A percentile compares a stretch with the other conserved stretches of the same genome.
These are phyloP conservation scores for Hydrophis major DNA, from an alignment of 2,797 vertebrate genomes.

Conservation along the genomic window DNA sequence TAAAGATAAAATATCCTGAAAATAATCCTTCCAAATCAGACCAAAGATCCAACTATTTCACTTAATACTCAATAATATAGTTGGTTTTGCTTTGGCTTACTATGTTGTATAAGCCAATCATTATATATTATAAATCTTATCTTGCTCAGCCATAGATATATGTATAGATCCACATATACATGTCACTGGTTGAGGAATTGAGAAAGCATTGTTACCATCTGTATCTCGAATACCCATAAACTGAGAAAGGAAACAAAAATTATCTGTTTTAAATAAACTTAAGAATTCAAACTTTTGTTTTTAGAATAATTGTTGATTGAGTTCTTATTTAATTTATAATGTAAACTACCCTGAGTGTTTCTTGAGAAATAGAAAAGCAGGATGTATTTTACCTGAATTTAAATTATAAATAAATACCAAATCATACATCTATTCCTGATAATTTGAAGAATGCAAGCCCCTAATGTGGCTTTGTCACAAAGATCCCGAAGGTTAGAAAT, in stretches of 20 bases:
- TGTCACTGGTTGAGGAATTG: not conserved
- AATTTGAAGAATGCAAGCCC: not conserved
- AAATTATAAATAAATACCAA: not conserved
- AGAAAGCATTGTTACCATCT: not conserved
- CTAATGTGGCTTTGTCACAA: not conserved
- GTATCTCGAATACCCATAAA: not conserved
- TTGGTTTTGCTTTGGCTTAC: not conserved
- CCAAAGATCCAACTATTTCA: not conserved
- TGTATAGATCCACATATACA: not conserved
- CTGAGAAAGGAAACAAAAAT: not conserved
- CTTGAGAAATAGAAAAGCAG: not conserved
- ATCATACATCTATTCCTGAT: not conserved
- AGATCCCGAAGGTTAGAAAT: not conserved
- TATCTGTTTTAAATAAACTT: not conserved
- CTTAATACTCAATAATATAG: not conserved
- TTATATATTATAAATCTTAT: not conserved
- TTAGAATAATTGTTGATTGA: not conserved
- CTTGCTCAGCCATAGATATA: not conserved
- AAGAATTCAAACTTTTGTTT: not conserved
- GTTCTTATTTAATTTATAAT: not conserved
- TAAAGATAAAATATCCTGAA: not conserved
- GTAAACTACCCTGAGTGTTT: not conserved
- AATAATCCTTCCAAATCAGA: not conserved
- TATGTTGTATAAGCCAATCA: not conserved
- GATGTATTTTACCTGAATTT: not conserved